Conservation (phyloP, 2,888 invertebrate species). For the Pegoplata infirma region DNA sequence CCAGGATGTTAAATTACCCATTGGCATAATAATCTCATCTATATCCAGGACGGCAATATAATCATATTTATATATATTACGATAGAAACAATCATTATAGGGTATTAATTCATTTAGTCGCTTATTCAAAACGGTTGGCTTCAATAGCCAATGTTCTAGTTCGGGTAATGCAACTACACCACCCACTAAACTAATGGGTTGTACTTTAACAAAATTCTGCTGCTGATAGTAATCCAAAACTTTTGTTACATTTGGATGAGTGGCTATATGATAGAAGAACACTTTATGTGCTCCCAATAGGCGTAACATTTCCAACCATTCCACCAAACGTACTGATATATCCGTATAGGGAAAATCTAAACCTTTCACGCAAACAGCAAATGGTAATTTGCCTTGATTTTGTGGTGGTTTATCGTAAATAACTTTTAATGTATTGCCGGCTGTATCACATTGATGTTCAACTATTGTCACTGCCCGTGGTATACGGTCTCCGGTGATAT, state of each 20-base stretch:
- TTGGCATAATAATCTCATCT: slow-evolving; percentile 94
- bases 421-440: slow-evolving; percentile 88
- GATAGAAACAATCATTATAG: slow-evolving; percentile 95
- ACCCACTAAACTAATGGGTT: slow-evolving; percentile 13
- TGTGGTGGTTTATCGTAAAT: slow-evolving; percentile 84
- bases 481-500: neutral
- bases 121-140: slow-evolving; percentile 79
- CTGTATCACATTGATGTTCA: slow-evolving; percentile 87
- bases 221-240: slow-evolving; percentile 32
- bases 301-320: slow-evolving; percentile 35
- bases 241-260: slow-evolving; percentile 35
- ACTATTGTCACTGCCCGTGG: slow-evolving; percentile 90
- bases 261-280: slow-evolving; percentile 13
- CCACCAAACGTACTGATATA: slow-evolving; percentile 79
- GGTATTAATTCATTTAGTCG: slow-evolving; percentile 94
- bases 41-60: slow-evolving; percentile 92
- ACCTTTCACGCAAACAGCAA: slow-evolving; percentile 94
- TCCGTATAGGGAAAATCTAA: slow-evolving; percentile 93
- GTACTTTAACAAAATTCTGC: slow-evolving; percentile 12
- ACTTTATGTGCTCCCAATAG: slow-evolving; percentile 31
- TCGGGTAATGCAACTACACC: slow-evolving; percentile 19
- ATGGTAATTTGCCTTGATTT: slow-evolving; percentile 81
- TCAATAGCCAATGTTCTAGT: slow-evolving; percentile 16
- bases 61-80: slow-evolving; percentile 91
- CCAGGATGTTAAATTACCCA: slow-evolving; percentile 73